Evolutionary conservation across 2,888 invertebrate genomes (phyloP), one percentile per base, ranked within the genome.

Genomic region (Agriopis leucophaearia): DNA sequence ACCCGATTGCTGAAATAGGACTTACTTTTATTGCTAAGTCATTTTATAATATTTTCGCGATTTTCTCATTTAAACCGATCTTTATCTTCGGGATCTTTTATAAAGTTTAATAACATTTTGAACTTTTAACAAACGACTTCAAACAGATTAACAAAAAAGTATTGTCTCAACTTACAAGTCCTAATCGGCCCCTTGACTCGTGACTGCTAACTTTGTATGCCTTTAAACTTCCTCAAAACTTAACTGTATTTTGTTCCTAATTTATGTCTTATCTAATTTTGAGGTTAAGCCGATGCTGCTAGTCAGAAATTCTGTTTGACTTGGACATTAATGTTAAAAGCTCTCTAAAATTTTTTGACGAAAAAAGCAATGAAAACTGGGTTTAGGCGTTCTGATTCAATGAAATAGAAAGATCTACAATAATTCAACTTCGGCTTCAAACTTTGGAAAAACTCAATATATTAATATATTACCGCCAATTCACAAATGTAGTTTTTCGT

Each of bases 181-280:
- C 38, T 62, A 67, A 67, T 67, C 66, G 47, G 47, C 58, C 66
- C 62, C 66, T 62, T 62, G 66, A 52, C 54, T 62, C 51, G 45
- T 16, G 58, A 57, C 51, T 59, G 27, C 9, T 59, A 27, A 59
- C 59, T 50, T 15, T 55, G 42, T 55, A 44, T 58, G 50, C 55
- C 51, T 56, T 51, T 44, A 35, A 61, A 48, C 52, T 67, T 51
- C 47, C 56, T 45, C 40, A 51, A 38, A 56, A 47, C 35, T 58
- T 51, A 62, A 54, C 57, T 52, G 16, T 66, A 40, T 52, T 62
- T 57, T 9, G 45, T 47, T 45, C 48, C 42, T 52, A 62, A 62
- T 62, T 66, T 54, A 62, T 54, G 40, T 54, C 65, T 62, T 67
- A 54, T 67, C 48, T 62, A 8, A 56, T 56, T 66, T 38, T 50